Percentiles rank a stretch among this genome's conserved stretches.
phyloP scores from a whole-genome alignment of 2,888 invertebrate genomes.

The Archaeoteleia sp. region DNA sequence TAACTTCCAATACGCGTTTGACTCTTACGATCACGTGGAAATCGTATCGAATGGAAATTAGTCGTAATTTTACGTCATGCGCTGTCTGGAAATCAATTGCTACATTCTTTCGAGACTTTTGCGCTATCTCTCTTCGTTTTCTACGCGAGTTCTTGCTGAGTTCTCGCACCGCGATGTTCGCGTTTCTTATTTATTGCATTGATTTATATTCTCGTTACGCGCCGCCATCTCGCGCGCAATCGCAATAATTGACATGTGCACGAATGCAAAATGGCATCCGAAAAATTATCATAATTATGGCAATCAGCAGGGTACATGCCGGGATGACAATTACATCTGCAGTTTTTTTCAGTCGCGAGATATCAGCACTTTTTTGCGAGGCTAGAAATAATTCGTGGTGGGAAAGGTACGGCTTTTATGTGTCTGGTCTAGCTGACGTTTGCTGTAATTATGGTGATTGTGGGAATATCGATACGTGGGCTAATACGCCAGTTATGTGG shows the following conservation, averaged over 20 bases:
- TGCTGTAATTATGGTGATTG: too few relatives aligned
- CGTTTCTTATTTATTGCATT: neutral
- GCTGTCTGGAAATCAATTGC: constrained; percentile 14
- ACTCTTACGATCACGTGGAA: constrained; percentile 19
- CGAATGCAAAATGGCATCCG: too few relatives aligned
- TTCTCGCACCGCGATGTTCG: neutral
- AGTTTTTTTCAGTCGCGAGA: too few relatives aligned
- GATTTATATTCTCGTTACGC: constrained; percentile 17
- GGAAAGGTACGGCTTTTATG: too few relatives aligned
- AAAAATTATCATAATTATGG: too few relatives aligned
- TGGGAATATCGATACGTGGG: too few relatives aligned
- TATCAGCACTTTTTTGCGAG: too few relatives aligned
- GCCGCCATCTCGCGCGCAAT: neutral
- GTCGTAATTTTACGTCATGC: constrained; percentile 9
- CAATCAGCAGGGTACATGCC: too few relatives aligned
- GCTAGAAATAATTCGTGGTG: too few relatives aligned
- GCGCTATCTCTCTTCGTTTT: constrained; percentile 5
- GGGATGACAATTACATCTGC: too few relatives aligned
- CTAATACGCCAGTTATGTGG: too few relatives aligned
- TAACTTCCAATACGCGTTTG: constrained; percentile 19
- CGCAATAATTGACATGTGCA: constrained; percentile 8
- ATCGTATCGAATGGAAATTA: constrained; percentile 29
- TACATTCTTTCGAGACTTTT: constrained; percentile 11
- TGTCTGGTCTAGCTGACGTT: too few relatives aligned
- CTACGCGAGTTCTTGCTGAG: neutral